phyloP scores from a whole-genome alignment of 2,797 vertebrate genomes.

The Echeneis naucrates region DNA sequence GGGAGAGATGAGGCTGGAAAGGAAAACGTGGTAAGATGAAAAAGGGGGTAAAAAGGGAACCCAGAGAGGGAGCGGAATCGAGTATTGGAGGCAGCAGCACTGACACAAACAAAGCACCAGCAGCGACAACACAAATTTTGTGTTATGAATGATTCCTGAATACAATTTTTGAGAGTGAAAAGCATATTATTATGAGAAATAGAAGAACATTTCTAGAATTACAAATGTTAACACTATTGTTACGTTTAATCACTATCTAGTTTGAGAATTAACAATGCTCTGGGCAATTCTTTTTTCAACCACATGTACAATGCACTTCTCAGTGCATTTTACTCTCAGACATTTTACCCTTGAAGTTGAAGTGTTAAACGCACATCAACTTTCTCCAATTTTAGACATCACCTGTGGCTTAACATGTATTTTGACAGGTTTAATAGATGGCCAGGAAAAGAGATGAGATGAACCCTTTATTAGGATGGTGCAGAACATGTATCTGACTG shows the following conservation, averaged over 20 bases:
- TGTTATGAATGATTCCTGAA: background rate
- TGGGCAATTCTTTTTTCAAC: too few relatives aligned
- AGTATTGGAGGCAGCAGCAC: conserved; percentile 24
- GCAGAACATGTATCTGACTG: too few relatives aligned
- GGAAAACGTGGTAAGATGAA: conserved; percentile 6
- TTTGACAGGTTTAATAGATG: too few relatives aligned
- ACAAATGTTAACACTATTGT: background rate
- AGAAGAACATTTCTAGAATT: background rate
- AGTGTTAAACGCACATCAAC: too few relatives aligned
- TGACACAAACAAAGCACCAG: conserved; percentile 11
- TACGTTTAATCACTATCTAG: background rate
- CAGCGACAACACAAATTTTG: too few relatives aligned
- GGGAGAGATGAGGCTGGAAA: conserved; percentile 23
- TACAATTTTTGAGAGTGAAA: too few relatives aligned
- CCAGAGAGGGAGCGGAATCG: background rate
- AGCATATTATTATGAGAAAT: background rate
- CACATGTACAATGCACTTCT: background rate
- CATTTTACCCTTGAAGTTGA: too few relatives aligned
- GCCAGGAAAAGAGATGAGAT: too few relatives aligned
- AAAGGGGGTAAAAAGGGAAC: conserved; percentile 11
- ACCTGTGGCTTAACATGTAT: too few relatives aligned
- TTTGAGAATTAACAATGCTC: background rate
- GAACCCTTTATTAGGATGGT: too few relatives aligned
- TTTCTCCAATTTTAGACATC: background rate
- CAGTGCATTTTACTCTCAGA: too few relatives aligned